phyloP scores from a whole-genome alignment of 2,888 invertebrate species.

The Smittia sp. region DNA sequence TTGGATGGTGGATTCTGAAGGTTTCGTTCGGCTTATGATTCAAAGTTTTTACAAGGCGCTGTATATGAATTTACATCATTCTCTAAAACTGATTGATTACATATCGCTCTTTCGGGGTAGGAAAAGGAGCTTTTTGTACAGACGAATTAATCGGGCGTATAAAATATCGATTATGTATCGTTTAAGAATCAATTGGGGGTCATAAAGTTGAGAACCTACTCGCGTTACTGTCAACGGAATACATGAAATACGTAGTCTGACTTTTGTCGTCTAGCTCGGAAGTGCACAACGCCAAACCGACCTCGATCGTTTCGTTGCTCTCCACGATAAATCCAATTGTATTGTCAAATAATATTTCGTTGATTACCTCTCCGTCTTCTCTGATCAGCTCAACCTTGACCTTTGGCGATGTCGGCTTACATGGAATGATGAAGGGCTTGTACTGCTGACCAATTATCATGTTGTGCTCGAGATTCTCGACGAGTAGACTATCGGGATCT shows the following conservation, averaged over 20 bases:
- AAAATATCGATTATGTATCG: background rate
- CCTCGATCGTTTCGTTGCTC: background rate
- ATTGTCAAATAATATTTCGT: background rate
- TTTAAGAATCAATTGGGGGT: background rate
- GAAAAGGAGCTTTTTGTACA: background rate
- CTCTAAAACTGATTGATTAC: too few species aligned
- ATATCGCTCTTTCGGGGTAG: background rate
- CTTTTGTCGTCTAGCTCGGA: background rate
- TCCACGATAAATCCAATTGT: conserved; percentile 10
- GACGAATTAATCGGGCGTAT: background rate
- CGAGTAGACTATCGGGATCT: conserved; percentile 56
- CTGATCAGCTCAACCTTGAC: conserved; percentile 55
- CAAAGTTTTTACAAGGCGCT: background rate
- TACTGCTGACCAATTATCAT: conserved; percentile 52
- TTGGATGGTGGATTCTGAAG: background rate
- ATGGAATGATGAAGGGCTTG: conserved; percentile 57
- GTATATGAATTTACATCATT: background rate
- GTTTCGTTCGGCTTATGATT: background rate
- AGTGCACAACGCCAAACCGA: background rate
- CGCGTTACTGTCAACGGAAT: background rate
- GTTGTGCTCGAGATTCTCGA: conserved; percentile 47
- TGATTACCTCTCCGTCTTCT: conserved; percentile 42
- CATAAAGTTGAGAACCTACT: too few species aligned
- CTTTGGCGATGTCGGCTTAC: conserved; percentile 62
- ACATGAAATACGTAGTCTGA: background rate